These are phyloP conservation scores for Heterocephalus glaber DNA, from an alignment of 2,113 vertebrate genomes.

Conservation along the genomic window DNA sequence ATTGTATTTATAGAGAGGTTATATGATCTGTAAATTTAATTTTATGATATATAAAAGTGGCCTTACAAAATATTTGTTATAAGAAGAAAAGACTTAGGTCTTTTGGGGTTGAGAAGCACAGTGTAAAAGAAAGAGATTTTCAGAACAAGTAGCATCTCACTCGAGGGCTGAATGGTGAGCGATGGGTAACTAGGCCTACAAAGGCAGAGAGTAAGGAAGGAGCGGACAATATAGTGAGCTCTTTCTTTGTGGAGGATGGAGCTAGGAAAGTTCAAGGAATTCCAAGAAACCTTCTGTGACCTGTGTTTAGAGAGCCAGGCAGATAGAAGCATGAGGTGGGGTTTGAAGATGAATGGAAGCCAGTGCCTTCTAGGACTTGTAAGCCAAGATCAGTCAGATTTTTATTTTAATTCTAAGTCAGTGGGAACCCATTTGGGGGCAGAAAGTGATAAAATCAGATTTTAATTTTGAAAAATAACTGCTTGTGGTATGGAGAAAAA, in stretches of 20 bases:
- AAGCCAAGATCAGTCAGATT: not conserved
- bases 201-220: not conserved
- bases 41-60: not conserved
- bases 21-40: not conserved
- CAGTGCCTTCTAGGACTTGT: not conserved
- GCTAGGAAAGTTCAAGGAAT: not conserved
- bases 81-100: not conserved
- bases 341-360: not conserved
- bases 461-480: constrained; percentile 8
- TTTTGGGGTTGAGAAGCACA: not conserved
- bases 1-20: not conserved
- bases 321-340: not conserved
- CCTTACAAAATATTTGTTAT: constrained; percentile 10
- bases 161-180: not conserved
- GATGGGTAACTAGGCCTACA: not conserved
- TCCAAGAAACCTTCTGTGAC: not conserved
- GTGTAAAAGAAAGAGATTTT: not conserved
- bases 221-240: not conserved
- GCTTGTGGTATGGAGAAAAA: not conserved
- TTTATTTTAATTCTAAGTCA: not conserved
- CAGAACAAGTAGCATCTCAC: not conserved
- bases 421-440: not conserved
- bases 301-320: not conserved
- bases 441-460: not conserved
- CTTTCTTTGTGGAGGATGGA: not conserved